phyloP scores from a whole-genome alignment of 2,888 invertebrate genomes.

The Eubasilissa splendida region DNA sequence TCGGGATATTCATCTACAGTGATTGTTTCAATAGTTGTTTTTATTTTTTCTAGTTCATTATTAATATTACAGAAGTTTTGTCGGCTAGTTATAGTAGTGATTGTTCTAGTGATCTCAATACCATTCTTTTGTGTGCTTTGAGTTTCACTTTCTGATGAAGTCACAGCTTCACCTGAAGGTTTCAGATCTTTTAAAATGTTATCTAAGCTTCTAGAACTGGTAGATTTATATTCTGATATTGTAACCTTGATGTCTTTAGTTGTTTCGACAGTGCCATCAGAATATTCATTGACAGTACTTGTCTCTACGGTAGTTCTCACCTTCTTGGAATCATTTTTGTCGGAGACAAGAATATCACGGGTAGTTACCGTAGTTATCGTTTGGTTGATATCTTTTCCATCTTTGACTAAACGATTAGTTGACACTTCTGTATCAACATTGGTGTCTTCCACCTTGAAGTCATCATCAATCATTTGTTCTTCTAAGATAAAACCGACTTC shows the following conservation, averaged over 20 bases:
- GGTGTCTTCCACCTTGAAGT: conserved; percentile 59
- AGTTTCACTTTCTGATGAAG: conserved; percentile 62
- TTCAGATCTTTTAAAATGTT: conserved; percentile 55
- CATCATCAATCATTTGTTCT: conserved; percentile 64
- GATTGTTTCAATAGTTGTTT: conserved; percentile 64
- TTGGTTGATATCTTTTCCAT: conserved; percentile 60
- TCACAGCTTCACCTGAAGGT: conserved; percentile 63
- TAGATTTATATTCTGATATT: conserved; percentile 64
- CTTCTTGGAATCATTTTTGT: conserved; percentile 65
- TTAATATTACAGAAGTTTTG: conserved; percentile 65
- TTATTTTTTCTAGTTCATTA: conserved; percentile 64
- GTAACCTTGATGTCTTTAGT: conserved; percentile 68
- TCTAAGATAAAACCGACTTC: conserved; percentile 64
- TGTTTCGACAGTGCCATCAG: conserved; percentile 67
- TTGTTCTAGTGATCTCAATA: conserved; percentile 64
- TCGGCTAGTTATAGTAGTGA: conserved; percentile 64
- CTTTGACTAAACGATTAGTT: conserved; percentile 64
- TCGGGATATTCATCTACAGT: conserved; percentile 68
- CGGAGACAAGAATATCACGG: conserved; percentile 65
- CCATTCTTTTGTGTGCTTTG: conserved; percentile 64
- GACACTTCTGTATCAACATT: conserved; percentile 59
- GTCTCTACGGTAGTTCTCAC: conserved; percentile 67
- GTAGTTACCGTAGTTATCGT: conserved; percentile 64
- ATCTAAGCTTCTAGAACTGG: conserved; percentile 58
- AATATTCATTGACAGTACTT: conserved; percentile 65